Evolutionary conservation across 2,888 invertebrate genomes (phyloP).

Genomic region (Scelioninae gen. 1): DNA sequence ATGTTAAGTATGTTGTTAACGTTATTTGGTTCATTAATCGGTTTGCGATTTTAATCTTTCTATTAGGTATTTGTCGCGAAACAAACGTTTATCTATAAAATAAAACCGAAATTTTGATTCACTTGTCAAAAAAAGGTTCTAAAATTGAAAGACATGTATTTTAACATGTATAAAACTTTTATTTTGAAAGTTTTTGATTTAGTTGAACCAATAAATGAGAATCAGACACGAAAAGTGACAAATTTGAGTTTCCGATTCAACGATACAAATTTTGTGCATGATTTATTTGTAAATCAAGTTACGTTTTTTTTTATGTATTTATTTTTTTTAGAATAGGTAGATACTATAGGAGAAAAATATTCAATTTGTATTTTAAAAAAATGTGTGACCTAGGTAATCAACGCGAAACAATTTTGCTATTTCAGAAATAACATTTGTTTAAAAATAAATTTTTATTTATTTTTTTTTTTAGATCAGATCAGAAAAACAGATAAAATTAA

Average conservation of each 20-base stretch:
- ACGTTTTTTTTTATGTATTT: no score
- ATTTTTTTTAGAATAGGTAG: not conserved
- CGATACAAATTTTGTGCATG: not conserved
- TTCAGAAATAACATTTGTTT: no score
- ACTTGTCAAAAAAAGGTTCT: not conserved
- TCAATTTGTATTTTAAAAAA: no score
- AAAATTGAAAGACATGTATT: no score
- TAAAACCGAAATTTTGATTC: not conserved
- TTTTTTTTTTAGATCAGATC: no score
- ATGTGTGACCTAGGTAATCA: no score
- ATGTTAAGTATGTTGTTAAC: slow-evolving; percentile 14
- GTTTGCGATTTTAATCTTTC: not conserved
- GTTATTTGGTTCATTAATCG: slow-evolving; percentile 6
- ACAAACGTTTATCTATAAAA: not conserved
- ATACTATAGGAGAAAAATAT: no score
- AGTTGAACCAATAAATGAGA: slow-evolving; percentile 19
- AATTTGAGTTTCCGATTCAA: slow-evolving; percentile 11
- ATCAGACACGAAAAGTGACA: not conserved
- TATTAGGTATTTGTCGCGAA: not conserved
- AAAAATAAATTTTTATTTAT: no score
- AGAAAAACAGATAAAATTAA: no score
- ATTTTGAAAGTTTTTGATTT: not conserved
- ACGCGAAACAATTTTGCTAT: no score
- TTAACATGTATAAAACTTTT: not conserved
- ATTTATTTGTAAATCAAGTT: slow-evolving; percentile 4